Evolutionary conservation across 2,888 invertebrate genomes (phyloP).

Genomic region (Ochlodes sylvanus): DNA sequence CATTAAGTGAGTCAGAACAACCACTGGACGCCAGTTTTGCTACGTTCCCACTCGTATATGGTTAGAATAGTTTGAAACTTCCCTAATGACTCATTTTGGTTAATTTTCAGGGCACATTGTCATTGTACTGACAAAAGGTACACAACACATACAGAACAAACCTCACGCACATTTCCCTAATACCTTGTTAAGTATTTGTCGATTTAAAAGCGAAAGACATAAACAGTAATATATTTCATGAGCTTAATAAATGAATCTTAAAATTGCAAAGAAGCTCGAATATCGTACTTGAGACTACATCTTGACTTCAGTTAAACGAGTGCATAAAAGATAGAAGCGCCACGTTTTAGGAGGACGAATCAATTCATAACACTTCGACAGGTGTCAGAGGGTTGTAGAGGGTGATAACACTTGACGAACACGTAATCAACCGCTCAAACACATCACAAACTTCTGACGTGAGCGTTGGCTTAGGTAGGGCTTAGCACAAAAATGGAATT

Average conservation of each 20-base stretch:
- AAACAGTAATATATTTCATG: too few species aligned
- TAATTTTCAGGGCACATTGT: slow-evolving; percentile 13
- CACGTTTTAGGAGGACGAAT: slow-evolving; percentile 54
- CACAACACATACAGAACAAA: too few species aligned
- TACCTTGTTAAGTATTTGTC: too few species aligned
- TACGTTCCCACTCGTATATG: slow-evolving; percentile 32
- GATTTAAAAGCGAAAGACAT: too few species aligned
- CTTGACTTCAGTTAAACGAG: not conserved
- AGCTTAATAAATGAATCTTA: too few species aligned
- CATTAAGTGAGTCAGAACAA: slow-evolving; percentile 62
- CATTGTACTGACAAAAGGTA: slow-evolving; percentile 3
- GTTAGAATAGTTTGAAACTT: slow-evolving; percentile 26
- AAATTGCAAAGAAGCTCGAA: not conserved
- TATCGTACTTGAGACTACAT: not conserved
- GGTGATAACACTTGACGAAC: slow-evolving; percentile 62
- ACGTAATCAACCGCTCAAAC: slow-evolving; percentile 69
- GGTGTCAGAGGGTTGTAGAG: slow-evolving; percentile 55
- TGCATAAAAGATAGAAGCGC: not conserved
- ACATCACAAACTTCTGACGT: slow-evolving; percentile 55
- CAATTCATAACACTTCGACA: slow-evolving; percentile 65
- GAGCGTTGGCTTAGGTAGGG: slow-evolving; percentile 41
- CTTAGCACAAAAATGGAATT: slow-evolving; percentile 51
- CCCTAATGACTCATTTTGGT: slow-evolving; percentile 26
- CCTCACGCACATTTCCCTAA: too few species aligned
- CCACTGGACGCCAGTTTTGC: slow-evolving; percentile 30